phyloP scores from a whole-genome alignment of 2,888 invertebrate species.

The Agrochola macilenta region DNA sequence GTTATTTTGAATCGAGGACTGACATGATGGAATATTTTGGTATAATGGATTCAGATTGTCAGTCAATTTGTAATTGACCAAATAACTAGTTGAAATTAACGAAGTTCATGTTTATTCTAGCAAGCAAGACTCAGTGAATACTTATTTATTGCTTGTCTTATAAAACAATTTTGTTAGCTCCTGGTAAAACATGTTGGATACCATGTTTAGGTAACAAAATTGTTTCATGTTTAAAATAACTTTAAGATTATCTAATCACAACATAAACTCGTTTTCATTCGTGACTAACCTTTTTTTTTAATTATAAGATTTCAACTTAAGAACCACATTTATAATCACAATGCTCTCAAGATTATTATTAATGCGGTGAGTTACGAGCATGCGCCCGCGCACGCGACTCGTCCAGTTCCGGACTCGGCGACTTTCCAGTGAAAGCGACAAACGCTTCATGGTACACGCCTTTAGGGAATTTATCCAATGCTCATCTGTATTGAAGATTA shows the following conservation, averaged over 20 bases:
- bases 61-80: neutral
- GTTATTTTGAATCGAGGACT: slow-evolving; percentile 1
- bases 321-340: slow-evolving; percentile 32
- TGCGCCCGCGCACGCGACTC: slow-evolving; percentile 66
- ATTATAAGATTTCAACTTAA: neutral
- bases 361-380: slow-evolving; percentile 47
- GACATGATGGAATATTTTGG: too few relatives aligned
- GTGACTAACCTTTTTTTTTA: neutral
- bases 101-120: neutral
- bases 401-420: slow-evolving; percentile 78
- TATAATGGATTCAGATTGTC: neutral
- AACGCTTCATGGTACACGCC: slow-evolving; percentile 72
- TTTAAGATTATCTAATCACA: neutral
- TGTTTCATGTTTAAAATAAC: neutral
- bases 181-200: neutral
- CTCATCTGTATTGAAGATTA: slow-evolving; percentile 36
- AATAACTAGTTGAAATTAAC: neutral
- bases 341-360: slow-evolving; percentile 49
- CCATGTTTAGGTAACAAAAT: neutral
- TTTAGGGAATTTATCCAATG: slow-evolving; percentile 71
- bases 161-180: neutral
- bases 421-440: slow-evolving; percentile 88
- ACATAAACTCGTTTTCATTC: neutral
- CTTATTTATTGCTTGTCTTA: neutral
- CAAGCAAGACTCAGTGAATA: neutral